Evolutionary conservation across 2,113 vertebrate genomes (phyloP).

Genomic region (Vidua macroura): DNA sequence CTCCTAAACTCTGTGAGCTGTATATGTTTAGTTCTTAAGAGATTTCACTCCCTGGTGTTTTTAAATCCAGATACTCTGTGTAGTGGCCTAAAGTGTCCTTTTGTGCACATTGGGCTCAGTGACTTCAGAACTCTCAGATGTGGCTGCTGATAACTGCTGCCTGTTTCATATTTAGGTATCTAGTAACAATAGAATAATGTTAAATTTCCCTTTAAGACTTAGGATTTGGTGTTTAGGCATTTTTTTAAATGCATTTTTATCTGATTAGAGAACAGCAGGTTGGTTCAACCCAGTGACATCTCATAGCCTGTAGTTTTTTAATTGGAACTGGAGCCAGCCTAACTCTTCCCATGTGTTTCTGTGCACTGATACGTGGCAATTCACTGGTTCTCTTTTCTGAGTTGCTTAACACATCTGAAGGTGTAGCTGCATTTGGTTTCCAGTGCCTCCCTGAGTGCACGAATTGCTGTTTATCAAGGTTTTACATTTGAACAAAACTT

Average conservation of each 20-base stretch:
- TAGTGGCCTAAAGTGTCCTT: background rate
- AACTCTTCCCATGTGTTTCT: background rate
- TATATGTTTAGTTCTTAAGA: background rate
- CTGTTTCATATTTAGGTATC: background rate
- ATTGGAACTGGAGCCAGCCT: background rate
- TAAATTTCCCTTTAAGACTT: background rate
- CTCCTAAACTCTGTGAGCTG: background rate
- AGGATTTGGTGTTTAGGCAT: background rate
- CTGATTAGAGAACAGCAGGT: background rate
- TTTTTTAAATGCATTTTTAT: background rate
- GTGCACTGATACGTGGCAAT: background rate
- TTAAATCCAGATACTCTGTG: background rate
- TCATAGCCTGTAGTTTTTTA: background rate
- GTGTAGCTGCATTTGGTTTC: background rate
- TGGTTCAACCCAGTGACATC: background rate
- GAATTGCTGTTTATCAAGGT: background rate
- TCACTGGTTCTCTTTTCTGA: background rate
- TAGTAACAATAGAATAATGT: background rate
- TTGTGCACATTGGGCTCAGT: background rate
- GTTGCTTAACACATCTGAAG: background rate
- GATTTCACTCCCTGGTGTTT: background rate
- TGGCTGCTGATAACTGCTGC: background rate
- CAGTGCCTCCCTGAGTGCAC: background rate
- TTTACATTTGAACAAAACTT: background rate
- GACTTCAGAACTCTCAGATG: background rate